Evolutionary conservation across 2,888 invertebrate species (phyloP), one percentile per base, ranked within the genome.

Genomic region (Eupithecia pulchellata): DNA sequence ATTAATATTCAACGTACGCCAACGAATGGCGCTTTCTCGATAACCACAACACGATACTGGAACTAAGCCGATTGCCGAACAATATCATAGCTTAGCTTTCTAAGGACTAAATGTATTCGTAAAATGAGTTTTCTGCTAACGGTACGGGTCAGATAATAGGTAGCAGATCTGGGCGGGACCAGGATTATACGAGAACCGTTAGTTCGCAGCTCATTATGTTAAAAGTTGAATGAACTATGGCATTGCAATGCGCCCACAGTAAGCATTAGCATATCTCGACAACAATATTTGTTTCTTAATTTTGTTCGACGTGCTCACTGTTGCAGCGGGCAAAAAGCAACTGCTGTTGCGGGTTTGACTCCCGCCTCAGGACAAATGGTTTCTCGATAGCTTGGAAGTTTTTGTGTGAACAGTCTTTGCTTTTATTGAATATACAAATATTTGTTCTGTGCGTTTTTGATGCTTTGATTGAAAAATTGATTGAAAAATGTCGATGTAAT

Each of bases 161-260:
- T 29, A 14, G 58, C 78, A 80, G 85, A 85, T 81, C 81, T 72
- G 77, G 75, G 39, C 69, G 78, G 79, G 77, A 80, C 76, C 64
- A 74, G 70, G 78, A 85, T 79, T 79, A 81, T 81, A 77, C 78
- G 77, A 69, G 75, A 64, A 29, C 78, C 80, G 76, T 79, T 79
- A 79, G 57, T 79, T 85, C 84, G 82, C 82, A 64, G 39, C 77
- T 75, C 34, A 61, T 34, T 76, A 75, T 72, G 79, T 80, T 80
- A 80, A 80, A 74, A 83, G 88, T 83, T 89, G 79, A 88, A 83
- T 78, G 88, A 86, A 79, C 89, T 80, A 76, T 68, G 71, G 74
- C 32, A 63, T 65, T 60, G n/a, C 11, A 14, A 55, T 65, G 39
- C 61, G 61, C n/a, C 61, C 34, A 36, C 25, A 34, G 30, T 34